These are phyloP conservation scores for Coptodon bakossiorum DNA, from an alignment of 2,113 vertebrate genomes.

Conservation along the genomic window DNA sequence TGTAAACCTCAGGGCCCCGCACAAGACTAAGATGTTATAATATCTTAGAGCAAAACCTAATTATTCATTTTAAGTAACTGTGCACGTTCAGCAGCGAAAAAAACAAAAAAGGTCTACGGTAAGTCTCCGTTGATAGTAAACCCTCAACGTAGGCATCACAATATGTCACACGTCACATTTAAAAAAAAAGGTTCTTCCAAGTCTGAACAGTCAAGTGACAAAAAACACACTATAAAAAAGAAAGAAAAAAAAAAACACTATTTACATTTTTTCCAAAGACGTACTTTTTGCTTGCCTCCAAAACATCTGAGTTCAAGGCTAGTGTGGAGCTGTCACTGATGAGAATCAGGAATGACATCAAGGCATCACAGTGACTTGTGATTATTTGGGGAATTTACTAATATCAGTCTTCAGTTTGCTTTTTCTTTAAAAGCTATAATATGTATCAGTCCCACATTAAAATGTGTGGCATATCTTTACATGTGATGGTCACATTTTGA, in stretches of 20 bases:
- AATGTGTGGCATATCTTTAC: background rate
- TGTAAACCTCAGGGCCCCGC: background rate
- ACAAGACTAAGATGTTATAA: background rate
- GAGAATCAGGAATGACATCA: background rate
- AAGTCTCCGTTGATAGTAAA: background rate
- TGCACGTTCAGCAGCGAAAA: background rate
- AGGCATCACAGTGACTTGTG: background rate
- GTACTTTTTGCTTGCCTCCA: background rate
- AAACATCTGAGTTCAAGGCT: background rate
- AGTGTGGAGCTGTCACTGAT: background rate
- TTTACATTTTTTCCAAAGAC: background rate
- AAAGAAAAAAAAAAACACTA: background rate
- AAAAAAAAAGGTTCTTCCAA: background rate
- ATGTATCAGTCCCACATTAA: background rate
- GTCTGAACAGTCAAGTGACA: background rate
- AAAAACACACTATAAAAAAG: background rate
- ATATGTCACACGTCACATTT: background rate
- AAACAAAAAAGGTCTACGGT: rapidly evolving
- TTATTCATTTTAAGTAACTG: background rate
- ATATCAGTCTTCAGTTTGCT: background rate
- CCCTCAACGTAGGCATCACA: background rate
- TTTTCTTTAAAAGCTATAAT: background rate
- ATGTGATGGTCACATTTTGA: background rate
- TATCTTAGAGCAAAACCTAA: background rate
- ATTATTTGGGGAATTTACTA: background rate